Evolutionary conservation across 1,140 invertebrate species (phyloP).

Genomic region (Drosophila ogumai): DNA sequence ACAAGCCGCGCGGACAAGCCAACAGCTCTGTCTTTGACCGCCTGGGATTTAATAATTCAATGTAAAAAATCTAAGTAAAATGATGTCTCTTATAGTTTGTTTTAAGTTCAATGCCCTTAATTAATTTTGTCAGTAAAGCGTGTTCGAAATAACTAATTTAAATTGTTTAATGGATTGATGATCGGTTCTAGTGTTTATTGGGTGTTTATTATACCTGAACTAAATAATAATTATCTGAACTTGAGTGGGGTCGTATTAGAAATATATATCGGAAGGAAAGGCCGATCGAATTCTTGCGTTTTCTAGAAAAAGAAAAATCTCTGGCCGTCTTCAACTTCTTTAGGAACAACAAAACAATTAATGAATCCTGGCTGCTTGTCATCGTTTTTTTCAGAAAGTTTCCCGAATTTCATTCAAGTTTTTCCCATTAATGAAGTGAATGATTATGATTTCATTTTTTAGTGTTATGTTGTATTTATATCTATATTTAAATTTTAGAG

Average conservation of each 20-base stretch:
- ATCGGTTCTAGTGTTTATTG: background rate
- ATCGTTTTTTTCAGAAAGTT: background rate
- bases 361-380: too few relatives aligned
- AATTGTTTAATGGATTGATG: background rate
- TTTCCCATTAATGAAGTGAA: background rate
- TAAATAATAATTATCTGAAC: too few relatives aligned
- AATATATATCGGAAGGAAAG: background rate
- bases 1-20: conserved; percentile 40
- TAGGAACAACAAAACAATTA: too few relatives aligned
- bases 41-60: conserved; percentile 76
- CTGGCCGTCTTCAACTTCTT: too few relatives aligned
- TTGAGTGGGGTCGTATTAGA: background rate
- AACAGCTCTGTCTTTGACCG: conserved; percentile 76
- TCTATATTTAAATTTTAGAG: conserved; percentile 6
- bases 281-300: too few relatives aligned
- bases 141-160: conserved; percentile 32
- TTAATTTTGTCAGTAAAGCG: conserved; percentile 48
- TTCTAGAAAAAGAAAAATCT: too few relatives aligned
- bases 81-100: conserved; percentile 36
- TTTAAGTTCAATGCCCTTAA: conserved; percentile 35
- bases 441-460: background rate
- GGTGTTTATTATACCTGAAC: too few relatives aligned
- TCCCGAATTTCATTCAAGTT: background rate
- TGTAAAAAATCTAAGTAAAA: conserved; percentile 47
- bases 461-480: conserved; percentile 10